phyloP scores from a whole-genome alignment of 2,113 vertebrate genomes.

The Neodontobutis hainanensis region DNA sequence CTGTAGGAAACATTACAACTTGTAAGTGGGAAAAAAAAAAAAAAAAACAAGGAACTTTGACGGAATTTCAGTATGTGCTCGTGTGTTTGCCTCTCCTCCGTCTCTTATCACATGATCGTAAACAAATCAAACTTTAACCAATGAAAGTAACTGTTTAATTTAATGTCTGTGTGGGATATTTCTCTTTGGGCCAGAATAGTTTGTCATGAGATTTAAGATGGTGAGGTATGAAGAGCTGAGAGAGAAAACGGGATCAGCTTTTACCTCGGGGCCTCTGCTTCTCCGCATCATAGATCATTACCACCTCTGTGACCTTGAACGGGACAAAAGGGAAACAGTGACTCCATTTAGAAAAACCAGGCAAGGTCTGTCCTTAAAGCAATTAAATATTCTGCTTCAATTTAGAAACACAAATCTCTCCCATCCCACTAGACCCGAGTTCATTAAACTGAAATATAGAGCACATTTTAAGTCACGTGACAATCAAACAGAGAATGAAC shows the following conservation, averaged over 20 bases:
- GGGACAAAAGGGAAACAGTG: slow-evolving; percentile 72
- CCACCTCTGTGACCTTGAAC: slow-evolving; percentile 98
- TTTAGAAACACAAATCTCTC: slow-evolving; percentile 14
- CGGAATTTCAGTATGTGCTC: too few species aligned
- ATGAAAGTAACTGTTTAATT: slow-evolving; percentile 28
- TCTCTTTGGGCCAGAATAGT: slow-evolving; percentile 85
- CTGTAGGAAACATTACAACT: too few species aligned
- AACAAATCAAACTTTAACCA: neutral
- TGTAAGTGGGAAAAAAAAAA: too few species aligned
- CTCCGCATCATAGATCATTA: slow-evolving; percentile 99
- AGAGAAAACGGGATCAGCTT: slow-evolving; percentile 88
- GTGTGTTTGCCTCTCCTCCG: neutral
- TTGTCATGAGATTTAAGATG: slow-evolving; percentile 94
- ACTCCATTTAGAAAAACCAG: slow-evolving; percentile 62
- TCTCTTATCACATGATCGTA: slow-evolving; percentile 4
- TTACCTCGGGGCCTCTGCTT: slow-evolving; percentile 99
- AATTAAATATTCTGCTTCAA: slow-evolving; percentile 45
- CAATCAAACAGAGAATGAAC: slow-evolving; percentile 39
- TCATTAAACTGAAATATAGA: slow-evolving; percentile 24
- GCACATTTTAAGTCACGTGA: slow-evolving; percentile 50
- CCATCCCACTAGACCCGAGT: neutral
- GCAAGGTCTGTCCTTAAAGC: slow-evolving; percentile 21
- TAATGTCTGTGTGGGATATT: slow-evolving; percentile 40
- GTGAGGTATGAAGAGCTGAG: slow-evolving; percentile 66
- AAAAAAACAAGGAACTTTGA: neutral